Evolutionary conservation across 2,888 invertebrate genomes (phyloP).

Genomic region (Archaeoteleia sp.): DNA sequence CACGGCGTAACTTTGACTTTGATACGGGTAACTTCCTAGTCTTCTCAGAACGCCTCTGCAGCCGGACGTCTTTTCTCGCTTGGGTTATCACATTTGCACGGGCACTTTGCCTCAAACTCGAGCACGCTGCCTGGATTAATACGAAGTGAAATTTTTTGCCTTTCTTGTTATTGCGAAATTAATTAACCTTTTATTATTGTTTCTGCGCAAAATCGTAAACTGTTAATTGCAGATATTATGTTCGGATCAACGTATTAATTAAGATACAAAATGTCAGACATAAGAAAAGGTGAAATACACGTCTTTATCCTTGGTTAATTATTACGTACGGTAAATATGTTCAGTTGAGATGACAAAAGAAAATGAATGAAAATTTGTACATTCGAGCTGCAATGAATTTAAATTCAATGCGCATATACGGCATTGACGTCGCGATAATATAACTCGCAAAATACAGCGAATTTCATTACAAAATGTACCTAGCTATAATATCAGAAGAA

Average conservation of each 20-base stretch:
- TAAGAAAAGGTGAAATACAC: too few species aligned
- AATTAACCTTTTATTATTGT: constrained; percentile 19
- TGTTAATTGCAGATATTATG: too few species aligned
- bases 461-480: constrained; percentile 16
- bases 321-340: too few species aligned
- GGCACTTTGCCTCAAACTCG: constrained; percentile 26
- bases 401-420: not conserved
- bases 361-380: constrained; percentile 8
- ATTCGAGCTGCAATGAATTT: too few species aligned
- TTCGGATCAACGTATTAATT: too few species aligned
- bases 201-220: too few species aligned
- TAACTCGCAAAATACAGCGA: not conserved
- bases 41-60: constrained; percentile 44
- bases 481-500: constrained; percentile 4
- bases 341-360: too few species aligned
- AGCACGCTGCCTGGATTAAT: constrained; percentile 11
- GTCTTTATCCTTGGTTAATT: too few species aligned
- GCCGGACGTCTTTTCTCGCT: constrained; percentile 52
- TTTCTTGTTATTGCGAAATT: not conserved
- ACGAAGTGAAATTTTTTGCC: too few species aligned
- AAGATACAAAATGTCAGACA: too few species aligned
- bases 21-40: constrained; percentile 54
- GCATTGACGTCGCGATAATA: not conserved
- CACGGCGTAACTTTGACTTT: constrained; percentile 56
- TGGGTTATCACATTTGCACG: constrained; percentile 50